These are phyloP conservation scores for Opisthocomus hoazin DNA, from an alignment of 2,113 vertebrate genomes.

Conservation along the genomic window DNA sequence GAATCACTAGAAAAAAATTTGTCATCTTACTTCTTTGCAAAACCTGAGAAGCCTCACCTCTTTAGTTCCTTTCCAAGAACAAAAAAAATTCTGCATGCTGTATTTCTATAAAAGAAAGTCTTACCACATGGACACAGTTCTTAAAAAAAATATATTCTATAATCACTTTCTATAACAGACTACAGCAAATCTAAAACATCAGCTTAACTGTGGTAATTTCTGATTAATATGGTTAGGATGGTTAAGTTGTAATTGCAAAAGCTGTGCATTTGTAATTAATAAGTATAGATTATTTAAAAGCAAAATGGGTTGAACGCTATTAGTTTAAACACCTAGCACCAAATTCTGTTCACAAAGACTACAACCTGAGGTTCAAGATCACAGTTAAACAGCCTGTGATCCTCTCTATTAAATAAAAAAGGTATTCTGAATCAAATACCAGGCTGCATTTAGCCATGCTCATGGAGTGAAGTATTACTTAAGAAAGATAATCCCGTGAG, in stretches of 20 bases:
- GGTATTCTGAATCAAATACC: neutral
- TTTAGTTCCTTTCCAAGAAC: neutral
- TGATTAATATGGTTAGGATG: conserved; percentile 45
- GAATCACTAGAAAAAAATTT: neutral
- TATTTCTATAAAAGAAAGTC: neutral
- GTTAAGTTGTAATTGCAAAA: conserved; percentile 41
- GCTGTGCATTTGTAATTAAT: conserved; percentile 56
- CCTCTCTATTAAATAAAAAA: neutral
- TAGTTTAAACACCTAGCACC: conserved; percentile 23
- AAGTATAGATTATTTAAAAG: conserved; percentile 53
- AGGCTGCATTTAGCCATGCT: neutral
- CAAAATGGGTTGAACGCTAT: conserved; percentile 10
- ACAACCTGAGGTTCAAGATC: conserved; percentile 6
- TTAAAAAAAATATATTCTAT: neutral
- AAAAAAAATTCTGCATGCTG: neutral
- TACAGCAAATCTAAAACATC: conserved; percentile 11
- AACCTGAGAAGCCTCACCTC: neutral
- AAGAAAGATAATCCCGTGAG: neutral
- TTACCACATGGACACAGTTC: neutral
- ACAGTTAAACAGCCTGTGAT: neutral
- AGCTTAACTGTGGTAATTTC: conserved; percentile 33
- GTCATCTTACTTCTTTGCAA: neutral
- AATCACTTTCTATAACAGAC: conserved; percentile 7
- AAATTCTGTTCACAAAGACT: conserved; percentile 28
- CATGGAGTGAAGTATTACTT: neutral